These are phyloP conservation scores for Zaprionus capensis DNA, from an alignment of 1,140 invertebrate genomes.

Conservation along the genomic window DNA sequence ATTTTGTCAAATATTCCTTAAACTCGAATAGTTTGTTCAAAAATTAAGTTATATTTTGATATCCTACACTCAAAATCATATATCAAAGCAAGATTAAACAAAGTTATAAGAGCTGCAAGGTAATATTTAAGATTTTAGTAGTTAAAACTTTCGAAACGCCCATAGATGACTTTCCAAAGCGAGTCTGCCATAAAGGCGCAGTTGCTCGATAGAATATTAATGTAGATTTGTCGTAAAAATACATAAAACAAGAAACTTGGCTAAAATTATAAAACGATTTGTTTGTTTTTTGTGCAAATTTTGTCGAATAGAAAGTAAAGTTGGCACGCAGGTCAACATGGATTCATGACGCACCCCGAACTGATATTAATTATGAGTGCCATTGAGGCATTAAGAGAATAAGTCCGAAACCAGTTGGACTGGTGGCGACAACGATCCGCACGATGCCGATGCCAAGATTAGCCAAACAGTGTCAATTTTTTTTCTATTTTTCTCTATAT, in stretches of 20 bases:
- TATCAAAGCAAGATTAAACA: neutral
- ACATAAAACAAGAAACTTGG: conserved; percentile 9
- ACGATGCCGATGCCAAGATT: conserved; percentile 5
- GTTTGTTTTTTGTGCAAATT: conserved; percentile 29
- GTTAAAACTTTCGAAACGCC: conserved; percentile 1
- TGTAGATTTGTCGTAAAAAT: conserved; percentile 5
- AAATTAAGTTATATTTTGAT: neutral
- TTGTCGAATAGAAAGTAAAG: conserved; percentile 48
- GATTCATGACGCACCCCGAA: conserved; percentile 40
- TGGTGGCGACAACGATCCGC: conserved; percentile 7
- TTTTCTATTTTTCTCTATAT: neutral
- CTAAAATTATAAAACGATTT: conserved; percentile 29
- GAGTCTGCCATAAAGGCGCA: neutral
- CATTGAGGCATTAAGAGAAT: conserved; percentile 18
- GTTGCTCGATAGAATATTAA: conserved; percentile 29
- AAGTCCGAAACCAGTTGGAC: conserved; percentile 40
- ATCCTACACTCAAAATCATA: no score
- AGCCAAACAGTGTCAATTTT: conserved; percentile 40
- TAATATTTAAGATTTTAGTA: no score
- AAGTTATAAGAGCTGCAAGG: no score
- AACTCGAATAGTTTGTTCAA: neutral
- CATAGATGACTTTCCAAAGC: neutral
- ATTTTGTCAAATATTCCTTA: neutral
- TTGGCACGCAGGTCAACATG: conserved; percentile 28
- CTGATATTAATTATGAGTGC: conserved; percentile 46